A percentile compares a stretch with the other conserved stretches of the same genome.
Conservation (phyloP, 1,140 invertebrate genomes). For the Palaemon carinicauda region DNA sequence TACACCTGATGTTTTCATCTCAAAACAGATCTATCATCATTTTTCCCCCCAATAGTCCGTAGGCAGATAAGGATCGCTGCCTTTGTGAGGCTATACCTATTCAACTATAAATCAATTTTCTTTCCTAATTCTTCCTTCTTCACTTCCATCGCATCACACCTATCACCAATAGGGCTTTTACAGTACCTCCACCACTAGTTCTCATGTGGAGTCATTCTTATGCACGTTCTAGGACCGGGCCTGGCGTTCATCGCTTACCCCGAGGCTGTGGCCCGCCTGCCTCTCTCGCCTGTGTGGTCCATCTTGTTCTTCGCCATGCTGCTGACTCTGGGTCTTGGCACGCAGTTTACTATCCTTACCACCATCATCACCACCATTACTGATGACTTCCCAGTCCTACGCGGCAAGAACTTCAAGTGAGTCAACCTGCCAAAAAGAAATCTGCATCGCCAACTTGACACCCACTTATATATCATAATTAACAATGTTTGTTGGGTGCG, state of each 20-base stretch:
- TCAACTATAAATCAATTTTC: too few relatives aligned
- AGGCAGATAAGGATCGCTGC: too few relatives aligned
- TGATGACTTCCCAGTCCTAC: conserved; percentile 60
- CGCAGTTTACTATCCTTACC: conserved; percentile 73
- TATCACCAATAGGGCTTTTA: conserved; percentile 17
- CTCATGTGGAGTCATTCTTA: conserved; percentile 59
- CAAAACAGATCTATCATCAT: background rate
- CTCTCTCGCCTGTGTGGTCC: conserved; percentile 89
- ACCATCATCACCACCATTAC: conserved; percentile 60
- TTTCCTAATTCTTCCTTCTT: too few relatives aligned
- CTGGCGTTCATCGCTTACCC: conserved; percentile 88
- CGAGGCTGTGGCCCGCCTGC: conserved; percentile 86
- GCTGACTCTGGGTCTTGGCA: conserved; percentile 80
- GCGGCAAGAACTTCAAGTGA: conserved; percentile 60
- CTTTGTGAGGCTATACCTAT: too few relatives aligned
- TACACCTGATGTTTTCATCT: background rate
- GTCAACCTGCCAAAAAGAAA: conserved; percentile 42
- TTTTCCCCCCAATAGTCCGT: too few relatives aligned
- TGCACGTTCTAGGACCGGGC: conserved; percentile 63
- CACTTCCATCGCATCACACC: too few relatives aligned
- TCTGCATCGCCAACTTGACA: conserved; percentile 22
- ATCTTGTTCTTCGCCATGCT: conserved; percentile 90
- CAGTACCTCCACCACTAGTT: background rate
- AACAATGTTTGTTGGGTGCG: conserved; percentile 22
- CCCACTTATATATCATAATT: conserved; percentile 45